Conservation (phyloP, 2,797 vertebrate genomes). For the Numenius phaeopus region DNA sequence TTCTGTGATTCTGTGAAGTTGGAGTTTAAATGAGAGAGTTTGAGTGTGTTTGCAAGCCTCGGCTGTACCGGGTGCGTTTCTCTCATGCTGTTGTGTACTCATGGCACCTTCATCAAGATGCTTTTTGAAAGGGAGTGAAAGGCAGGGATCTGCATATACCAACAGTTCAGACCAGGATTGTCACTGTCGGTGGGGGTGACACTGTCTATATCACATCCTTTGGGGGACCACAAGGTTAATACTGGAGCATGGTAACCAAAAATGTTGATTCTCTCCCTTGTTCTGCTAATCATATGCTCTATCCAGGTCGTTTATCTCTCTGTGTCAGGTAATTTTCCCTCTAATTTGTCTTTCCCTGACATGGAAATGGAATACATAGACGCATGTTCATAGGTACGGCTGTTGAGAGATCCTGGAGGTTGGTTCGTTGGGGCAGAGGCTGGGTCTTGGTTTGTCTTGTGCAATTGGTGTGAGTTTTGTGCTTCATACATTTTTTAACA, state of each 20-base stretch:
- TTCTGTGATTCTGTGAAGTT: not conserved
- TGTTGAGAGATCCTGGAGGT: not conserved
- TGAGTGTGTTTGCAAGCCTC: not conserved
- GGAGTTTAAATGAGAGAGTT: too few relatives aligned
- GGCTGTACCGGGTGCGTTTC: not conserved
- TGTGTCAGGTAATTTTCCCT: not conserved
- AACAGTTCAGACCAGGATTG: not conserved
- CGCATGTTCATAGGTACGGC: not conserved
- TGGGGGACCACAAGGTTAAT: not conserved
- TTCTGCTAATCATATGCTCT: not conserved
- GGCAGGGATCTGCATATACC: rapidly evolving
- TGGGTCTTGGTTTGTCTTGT: not conserved
- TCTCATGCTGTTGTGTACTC: not conserved
- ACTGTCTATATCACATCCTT: too few relatives aligned
- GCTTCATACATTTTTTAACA: not conserved
- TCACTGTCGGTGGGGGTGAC: rapidly evolving
- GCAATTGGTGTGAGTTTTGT: not conserved
- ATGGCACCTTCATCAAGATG: not conserved
- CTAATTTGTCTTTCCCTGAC: not conserved
- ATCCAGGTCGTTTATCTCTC: not conserved
- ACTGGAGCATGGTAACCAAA: not conserved
- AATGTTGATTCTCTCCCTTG: not conserved
- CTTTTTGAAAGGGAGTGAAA: rapidly evolving
- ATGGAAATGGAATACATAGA: not conserved
- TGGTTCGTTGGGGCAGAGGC: not conserved